phyloP scores from a whole-genome alignment of 2,113 vertebrate genomes.

The Ifrita kowaldi region DNA sequence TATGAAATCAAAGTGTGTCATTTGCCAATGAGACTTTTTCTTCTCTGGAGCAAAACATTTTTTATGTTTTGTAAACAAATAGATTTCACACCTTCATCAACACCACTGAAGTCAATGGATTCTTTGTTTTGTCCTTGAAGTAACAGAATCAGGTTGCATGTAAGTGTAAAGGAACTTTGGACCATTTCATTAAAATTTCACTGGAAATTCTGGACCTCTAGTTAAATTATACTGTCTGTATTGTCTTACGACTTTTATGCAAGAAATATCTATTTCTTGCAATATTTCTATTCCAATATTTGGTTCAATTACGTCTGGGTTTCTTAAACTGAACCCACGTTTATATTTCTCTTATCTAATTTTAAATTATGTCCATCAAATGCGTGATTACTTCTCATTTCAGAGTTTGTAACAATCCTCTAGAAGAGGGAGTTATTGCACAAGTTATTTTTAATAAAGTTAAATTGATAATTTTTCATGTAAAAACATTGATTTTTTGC shows the following conservation, averaged over 20 bases:
- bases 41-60: not conserved
- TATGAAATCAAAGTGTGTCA: not conserved
- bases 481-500: not conserved
- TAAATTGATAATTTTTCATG: not conserved
- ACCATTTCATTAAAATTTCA: not conserved
- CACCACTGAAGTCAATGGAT: not conserved
- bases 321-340: not conserved
- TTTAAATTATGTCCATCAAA: not conserved
- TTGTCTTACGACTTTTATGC: not conserved
- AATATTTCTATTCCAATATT: not conserved
- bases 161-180: not conserved
- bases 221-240: not conserved
- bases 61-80: not conserved
- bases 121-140: not conserved
- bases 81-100: not conserved
- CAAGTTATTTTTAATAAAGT: not conserved
- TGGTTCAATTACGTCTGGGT: not conserved
- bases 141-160: not conserved
- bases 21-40: not conserved
- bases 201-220: not conserved
- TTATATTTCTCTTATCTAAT: not conserved
- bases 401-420: not conserved
- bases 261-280: not conserved
- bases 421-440: not conserved
- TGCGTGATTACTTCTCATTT: not conserved